Conservation (phyloP, 2,888 invertebrate species). For the Thymelicus sylvestris region DNA sequence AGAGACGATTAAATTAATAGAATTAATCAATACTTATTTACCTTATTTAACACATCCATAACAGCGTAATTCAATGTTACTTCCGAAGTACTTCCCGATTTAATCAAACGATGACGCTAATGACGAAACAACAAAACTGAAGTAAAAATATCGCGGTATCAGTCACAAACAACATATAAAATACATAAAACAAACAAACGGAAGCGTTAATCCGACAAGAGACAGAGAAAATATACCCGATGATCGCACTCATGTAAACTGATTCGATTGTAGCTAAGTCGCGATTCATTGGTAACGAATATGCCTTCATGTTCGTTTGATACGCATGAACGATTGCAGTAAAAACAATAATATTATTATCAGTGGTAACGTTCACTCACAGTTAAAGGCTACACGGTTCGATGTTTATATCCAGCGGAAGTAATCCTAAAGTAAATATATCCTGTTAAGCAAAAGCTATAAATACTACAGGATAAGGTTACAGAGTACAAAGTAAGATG, state of each 20-base stretch:
- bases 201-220: not conserved
- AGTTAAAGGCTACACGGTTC: slow-evolving; percentile 11
- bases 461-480: not conserved
- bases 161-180: too few species aligned
- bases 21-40: too few species aligned
- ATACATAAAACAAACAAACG: too few species aligned
- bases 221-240: slow-evolving; percentile 1
- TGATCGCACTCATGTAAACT: slow-evolving; percentile 13
- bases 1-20: too few species aligned
- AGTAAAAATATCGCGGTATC: too few species aligned
- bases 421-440: not conserved
- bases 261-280: slow-evolving; percentile 20
- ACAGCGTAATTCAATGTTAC: too few species aligned
- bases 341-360: slow-evolving; percentile 31
- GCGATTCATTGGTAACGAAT: slow-evolving; percentile 16
- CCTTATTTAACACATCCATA: too few species aligned
- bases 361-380: not conserved
- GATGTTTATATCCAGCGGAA: slow-evolving; percentile 17
- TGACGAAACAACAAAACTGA: not conserved
- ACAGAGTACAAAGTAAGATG: not conserved
- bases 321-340: slow-evolving; percentile 25
- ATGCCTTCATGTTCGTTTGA: slow-evolving; percentile 11
- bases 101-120: not conserved
- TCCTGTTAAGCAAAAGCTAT: not conserved
- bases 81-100: too few species aligned